Conservation (phyloP, 2,888 invertebrate species). For the Meteorus colon region DNA sequence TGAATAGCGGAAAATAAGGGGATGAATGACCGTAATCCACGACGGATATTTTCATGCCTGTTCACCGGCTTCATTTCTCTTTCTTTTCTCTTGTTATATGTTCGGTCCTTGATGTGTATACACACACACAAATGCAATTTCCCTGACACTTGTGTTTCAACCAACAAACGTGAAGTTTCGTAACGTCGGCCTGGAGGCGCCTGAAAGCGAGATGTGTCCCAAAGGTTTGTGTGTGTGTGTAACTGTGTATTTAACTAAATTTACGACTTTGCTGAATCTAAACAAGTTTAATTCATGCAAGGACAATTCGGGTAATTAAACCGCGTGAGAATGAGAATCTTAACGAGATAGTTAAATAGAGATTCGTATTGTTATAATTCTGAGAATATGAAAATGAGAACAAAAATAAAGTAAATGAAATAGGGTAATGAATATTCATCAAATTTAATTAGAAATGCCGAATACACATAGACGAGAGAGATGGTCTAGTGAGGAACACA, state of each 20-base stretch:
- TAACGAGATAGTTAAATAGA: slow-evolving; percentile 20
- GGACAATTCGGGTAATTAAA: slow-evolving; percentile 42
- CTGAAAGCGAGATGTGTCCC: slow-evolving; percentile 8
- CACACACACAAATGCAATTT: background rate
- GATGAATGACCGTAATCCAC: slow-evolving; percentile 5
- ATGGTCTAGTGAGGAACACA: too few species aligned
- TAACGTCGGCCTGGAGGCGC: slow-evolving; percentile 4
- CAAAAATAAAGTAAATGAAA: slow-evolving; percentile 1
- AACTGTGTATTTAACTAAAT: slow-evolving; percentile 24
- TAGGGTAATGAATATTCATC: slow-evolving; percentile 1
- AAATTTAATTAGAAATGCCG: too few species aligned
- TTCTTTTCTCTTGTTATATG: background rate
- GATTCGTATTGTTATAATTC: slow-evolving; percentile 21
- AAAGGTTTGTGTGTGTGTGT: slow-evolving; percentile 2
- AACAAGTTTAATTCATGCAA: slow-evolving; percentile 42
- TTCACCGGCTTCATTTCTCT: too few species aligned
- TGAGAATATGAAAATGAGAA: background rate
- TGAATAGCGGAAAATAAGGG: background rate
- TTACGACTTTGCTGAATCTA: slow-evolving; percentile 39
- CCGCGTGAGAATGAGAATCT: slow-evolving; percentile 32
- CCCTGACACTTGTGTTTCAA: background rate
- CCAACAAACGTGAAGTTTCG: slow-evolving; percentile 21
- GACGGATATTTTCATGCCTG: background rate
- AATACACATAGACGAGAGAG: too few species aligned
- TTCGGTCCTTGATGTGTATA: background rate